Base-by-base conservation (phyloP, 1,140 invertebrate species). In the Euwallacea similis region DNA sequence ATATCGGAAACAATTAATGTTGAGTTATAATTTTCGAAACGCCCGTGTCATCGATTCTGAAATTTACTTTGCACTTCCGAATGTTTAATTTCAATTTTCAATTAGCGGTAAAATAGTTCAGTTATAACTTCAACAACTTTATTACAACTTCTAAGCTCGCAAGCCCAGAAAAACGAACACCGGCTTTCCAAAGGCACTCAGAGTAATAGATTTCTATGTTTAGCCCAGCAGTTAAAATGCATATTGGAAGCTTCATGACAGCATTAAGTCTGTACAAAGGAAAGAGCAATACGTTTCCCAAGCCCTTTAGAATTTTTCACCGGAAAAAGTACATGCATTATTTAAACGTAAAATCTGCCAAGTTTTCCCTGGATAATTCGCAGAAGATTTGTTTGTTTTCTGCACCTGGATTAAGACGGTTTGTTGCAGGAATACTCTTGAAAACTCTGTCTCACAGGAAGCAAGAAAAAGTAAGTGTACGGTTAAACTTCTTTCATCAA, bases 331-430 rank as follows among this genome's bases (percentile, higher is more conserved):
- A 65, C 65, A 60, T 71, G 61, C 61, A 71, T 71, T 71, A 71
- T 71, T 71, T 71, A 71, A 65, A 71, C 15, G 61, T 64, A 58
- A 71, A 65, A 71, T 64, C 62, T 65, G 69, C 62, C 61, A 53
- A 44, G 61, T 71, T 64, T 65, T 71, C 62, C 62, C 62, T 41
- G 43, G 69, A 56, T 71, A 71, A 65, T 71, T 71, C 46, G 50
- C 62, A 71, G n/a, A 60, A 71, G 61, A 71, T 71, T 65, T 71
- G 69, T 71, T 71, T 71, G 69, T 71, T 71, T 71, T 71, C 61
- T 65, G 69, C 61, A 56, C 16, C 33, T 50, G 68, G 68, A 70
- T 70, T 70, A 70, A 63, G 68, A 63, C 60, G 41, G 44, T 61
- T 42, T 70, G 44, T 60, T 70, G 68, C 68, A 70, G 68, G 56